Base-by-base conservation (phyloP, 2,888 invertebrate genomes). In the Creontiades dilutus region DNA sequence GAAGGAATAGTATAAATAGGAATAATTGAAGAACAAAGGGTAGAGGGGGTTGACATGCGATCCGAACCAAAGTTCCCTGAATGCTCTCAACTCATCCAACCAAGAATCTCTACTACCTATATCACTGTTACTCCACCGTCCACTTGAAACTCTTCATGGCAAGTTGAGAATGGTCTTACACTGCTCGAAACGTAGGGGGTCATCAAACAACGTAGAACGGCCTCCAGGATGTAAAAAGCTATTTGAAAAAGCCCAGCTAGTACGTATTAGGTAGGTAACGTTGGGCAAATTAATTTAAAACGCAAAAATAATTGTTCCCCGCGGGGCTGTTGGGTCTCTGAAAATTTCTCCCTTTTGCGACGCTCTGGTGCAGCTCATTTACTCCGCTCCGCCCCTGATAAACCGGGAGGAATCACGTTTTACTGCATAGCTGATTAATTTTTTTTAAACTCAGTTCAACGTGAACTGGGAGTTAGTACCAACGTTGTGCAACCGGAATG, bases 291-390 rank as follows among this genome's bases (percentile, higher is more conserved):
- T 68, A 68, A 68, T 68, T 68, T 68, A 68, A 57, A 68, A 68
- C 68, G 68, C 23, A 68, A 68, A 68, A 68, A 23, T 68, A 68
- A 68, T 68, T 68, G 68, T 68, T 23, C 68, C 68, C 68, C 9
- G 27, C 23, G 68, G 68, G 23, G 68, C 68, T 68, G 9, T 68
- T 68, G 68, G 7, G 68, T 68, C 57, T 68, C 68, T 68, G 23
- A 68, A 27, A 68, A 68, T 68, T 23, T 68, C 68, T n/a, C 68
- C 19, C 68, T 23, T 68, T 68, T 68, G 68, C 68, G 23, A 68
- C 68, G 68, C 68, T 68, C 68, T 68, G 68, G 68, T 68, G 68
- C 68, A 68, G 68, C 68, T 68, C n/a, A 68, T 68, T 68, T 68
- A 68, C 68, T 23, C 68, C 23, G 13, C 68, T 68, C 23, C 27